Evolutionary conservation across 1,140 invertebrate genomes (phyloP), one percentile per base, ranked within the genome.

Genomic region (Neodiprion virginianus): DNA sequence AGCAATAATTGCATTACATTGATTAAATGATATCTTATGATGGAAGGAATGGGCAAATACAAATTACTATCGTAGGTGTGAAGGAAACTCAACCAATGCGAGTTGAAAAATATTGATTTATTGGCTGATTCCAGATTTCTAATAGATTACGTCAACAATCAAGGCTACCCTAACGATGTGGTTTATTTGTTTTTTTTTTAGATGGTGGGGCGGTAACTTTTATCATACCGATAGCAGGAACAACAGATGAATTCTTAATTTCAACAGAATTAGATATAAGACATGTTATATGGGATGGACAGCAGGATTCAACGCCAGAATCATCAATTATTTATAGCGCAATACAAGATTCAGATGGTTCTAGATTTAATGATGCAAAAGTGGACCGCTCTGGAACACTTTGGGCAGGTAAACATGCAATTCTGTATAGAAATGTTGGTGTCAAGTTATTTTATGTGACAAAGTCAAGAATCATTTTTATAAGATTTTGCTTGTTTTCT

Each of bases 351-450:
- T 17, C 61, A 23, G 72, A 73, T 23, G 72, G 72, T 11, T 73
- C 72, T 67, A 17, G 72, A 48, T 73, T 74, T 47, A 74, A 74
- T 53, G 73, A 70, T 70, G 67, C 67, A 21, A 74, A 74, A 72
- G 71, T 71, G 12, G 69, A 75, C 48, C 14, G 23, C n/a, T 66
- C 40, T 65, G 67, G 67, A 10, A 4, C 7, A 2, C 48, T 69
- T 28, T 70, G 73, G 73, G 67, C 73, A 48, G 67, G 67, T 74
- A 17, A 61, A 0, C 11, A 61, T 61, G n/a, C 0, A 4, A 61
- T 61, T 61, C n/a, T 17, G 53, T 23, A 23, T 14, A 69, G 4
- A 61, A 40, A 40, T 5, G 5, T 40, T 40, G 2, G 5, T 40
- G 5, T 4, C 2, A 40, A 40, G 28, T 40, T 5, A 40, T 40